A percentile compares a stretch with the other conserved stretches of the same genome.
These are phyloP conservation scores for Lophius americanus DNA, from an alignment of 2,797 vertebrate species.

Conservation along the genomic window DNA sequence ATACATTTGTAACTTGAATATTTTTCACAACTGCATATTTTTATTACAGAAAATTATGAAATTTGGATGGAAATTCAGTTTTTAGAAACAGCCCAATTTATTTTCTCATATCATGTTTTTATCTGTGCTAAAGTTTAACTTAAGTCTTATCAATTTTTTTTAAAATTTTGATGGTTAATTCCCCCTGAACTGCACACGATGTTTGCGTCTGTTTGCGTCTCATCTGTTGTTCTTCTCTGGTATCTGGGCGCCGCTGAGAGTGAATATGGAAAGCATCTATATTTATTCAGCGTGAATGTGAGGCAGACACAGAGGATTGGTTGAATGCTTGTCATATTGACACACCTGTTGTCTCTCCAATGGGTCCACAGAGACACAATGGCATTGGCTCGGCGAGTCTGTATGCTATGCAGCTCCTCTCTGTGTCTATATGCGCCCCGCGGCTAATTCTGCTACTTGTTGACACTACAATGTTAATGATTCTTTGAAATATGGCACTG, in stretches of 20 bases:
- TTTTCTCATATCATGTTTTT: neutral
- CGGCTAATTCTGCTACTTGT: slow-evolving; percentile 50
- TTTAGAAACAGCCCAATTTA: neutral
- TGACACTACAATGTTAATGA: slow-evolving; percentile 30
- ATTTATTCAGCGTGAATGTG: slow-evolving; percentile 68
- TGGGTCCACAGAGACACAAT: slow-evolving; percentile 71
- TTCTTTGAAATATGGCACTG: slow-evolving; percentile 33
- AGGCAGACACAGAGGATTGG: slow-evolving; percentile 57
- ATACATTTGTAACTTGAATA: slow-evolving; percentile 1
- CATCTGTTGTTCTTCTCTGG: slow-evolving; percentile 42
- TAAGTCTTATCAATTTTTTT: too few relatives aligned
- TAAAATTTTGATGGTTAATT: neutral
- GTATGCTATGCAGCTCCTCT: slow-evolving; percentile 25
- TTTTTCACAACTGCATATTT: neutral
- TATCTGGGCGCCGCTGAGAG: slow-evolving; percentile 52
- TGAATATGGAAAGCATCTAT: slow-evolving; percentile 70
- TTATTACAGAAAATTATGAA: neutral
- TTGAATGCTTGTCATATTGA: slow-evolving; percentile 76
- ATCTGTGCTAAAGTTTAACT: neutral
- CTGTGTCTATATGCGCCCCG: slow-evolving; percentile 28
- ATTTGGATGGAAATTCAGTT: neutral
- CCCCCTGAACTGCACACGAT: slow-evolving; percentile 32
- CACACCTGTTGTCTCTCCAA: slow-evolving; percentile 79
- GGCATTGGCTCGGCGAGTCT: slow-evolving; percentile 36
- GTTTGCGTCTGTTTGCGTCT: slow-evolving; percentile 46